Base-by-base conservation (phyloP, 2,113 vertebrate species). In the Peucedramus taeniatus region DNA sequence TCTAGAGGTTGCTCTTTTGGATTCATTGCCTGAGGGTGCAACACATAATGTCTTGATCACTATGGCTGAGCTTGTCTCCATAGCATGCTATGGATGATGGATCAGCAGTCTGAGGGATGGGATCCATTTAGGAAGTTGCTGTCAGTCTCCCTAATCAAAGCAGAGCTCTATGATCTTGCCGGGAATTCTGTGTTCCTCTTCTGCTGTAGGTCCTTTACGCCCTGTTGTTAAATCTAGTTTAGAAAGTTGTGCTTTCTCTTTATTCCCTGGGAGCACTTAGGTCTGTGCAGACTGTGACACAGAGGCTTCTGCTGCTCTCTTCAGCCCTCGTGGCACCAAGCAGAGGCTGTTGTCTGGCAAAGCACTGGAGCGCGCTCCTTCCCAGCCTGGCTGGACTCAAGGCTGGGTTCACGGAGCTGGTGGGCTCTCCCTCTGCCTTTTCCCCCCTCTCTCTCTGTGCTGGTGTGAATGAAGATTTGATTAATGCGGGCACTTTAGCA, bases 391-490 rank as follows among this genome's bases (percentile, higher is more conserved):
- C 15, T 23, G 45, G 35, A n/a, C 63, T 22, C 3, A 53, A 39
- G 28, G 45, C 75, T 3, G 37, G 30, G 24, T 77, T 68, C 1
- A 0, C 26, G 21, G 44, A 86, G 49, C 60, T 69, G 31, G 13
- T 57, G 69, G 72, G 59, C 86, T 96, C 71, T 57, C 57, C 50
- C 83, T 82, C 47, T 68, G 56, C 53, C 57, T 85, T 56, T 53
- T 20, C 18, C 40, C 37, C 39, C 33, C 57, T 39, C 69, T 78
- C 78, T 63, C 84, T 90, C 74, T 64, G 42, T 85, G 85, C 68
- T 90, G 89, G 91, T 94, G 81, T 92, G 83, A 71, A 90, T 44
- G 85, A 88, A 79, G 95, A 71, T 93, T 86, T 96, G 95, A 95
- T 96, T 96, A 92, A 95, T 92, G 93, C 23, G 6, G 88, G 91